Conservation (phyloP, 2,113 vertebrate genomes). For the Xenopus laevis region DNA sequence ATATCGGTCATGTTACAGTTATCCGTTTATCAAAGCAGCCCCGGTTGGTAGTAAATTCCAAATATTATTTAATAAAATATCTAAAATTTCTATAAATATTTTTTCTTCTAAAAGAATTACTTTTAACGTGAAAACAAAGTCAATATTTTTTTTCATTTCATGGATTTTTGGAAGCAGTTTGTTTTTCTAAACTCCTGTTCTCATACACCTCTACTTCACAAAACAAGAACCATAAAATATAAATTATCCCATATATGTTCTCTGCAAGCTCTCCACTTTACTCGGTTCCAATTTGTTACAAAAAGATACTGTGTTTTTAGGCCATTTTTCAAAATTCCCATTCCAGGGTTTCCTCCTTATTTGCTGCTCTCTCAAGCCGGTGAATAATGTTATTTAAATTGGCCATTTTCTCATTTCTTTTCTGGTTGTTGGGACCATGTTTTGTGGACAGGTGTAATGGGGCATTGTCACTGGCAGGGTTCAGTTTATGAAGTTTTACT, state of each 20-base stretch:
- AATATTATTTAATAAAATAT: constrained; percentile 97
- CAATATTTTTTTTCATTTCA: neutral
- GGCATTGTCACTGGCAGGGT: constrained; percentile 56
- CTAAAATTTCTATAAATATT: constrained; percentile 94
- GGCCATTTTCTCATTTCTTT: constrained; percentile 96
- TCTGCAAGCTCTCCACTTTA: constrained; percentile 33
- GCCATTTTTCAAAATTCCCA: constrained; percentile 85
- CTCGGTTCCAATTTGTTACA: constrained; percentile 10
- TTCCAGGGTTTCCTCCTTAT: constrained; percentile 88
- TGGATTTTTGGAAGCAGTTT: neutral
- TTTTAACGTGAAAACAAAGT: constrained; percentile 61
- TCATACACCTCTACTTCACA: constrained; percentile 33
- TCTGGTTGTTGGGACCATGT: constrained; percentile 82
- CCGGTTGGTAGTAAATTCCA: constrained; percentile 91
- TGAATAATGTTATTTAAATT: constrained; percentile 99
- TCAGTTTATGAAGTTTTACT: constrained; percentile 60
- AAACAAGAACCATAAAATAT: constrained; percentile 53
- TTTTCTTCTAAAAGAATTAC: constrained; percentile 79
- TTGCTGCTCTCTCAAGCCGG: constrained; percentile 90
- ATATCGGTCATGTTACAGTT: constrained; percentile 84
- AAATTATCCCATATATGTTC: constrained; percentile 33
- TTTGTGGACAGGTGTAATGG: constrained; percentile 66
- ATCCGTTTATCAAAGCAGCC: constrained; percentile 93
- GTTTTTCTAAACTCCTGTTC: constrained; percentile 18
- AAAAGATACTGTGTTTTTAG: neutral